Percentiles rank a stretch among this genome's conserved stretches.
These are phyloP conservation scores for Bruchidius siliquastri DNA, from an alignment of 2,888 invertebrate species.

Conservation along the genomic window DNA sequence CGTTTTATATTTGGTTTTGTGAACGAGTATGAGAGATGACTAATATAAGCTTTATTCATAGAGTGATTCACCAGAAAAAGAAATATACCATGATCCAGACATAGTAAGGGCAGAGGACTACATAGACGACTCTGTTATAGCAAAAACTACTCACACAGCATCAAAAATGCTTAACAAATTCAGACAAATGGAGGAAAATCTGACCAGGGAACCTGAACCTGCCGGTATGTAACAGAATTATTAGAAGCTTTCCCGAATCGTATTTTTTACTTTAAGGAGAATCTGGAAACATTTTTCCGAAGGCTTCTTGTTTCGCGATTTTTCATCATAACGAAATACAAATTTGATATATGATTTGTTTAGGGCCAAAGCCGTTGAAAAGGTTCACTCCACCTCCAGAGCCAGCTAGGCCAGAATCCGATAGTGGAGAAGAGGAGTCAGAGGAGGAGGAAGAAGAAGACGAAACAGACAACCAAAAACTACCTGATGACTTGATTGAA, in stretches of 20 bases:
- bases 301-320: no score
- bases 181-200: conserved; percentile 78
- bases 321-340: no score
- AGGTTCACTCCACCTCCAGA: conserved; percentile 88
- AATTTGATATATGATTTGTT: conserved; percentile 1
- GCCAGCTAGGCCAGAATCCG: conserved; percentile 39
- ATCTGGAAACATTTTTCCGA: no score
- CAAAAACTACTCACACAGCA: conserved; percentile 66
- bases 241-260: not conserved
- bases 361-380: conserved; percentile 75
- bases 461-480: conserved; percentile 43
- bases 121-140: conserved; percentile 51
- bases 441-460: conserved; percentile 43
- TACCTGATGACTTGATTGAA: conserved; percentile 40
- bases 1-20: no score
- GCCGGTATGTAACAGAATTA: conserved; percentile 31
- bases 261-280: no score
- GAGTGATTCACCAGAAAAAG: conserved; percentile 66
- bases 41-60: conserved; percentile 32
- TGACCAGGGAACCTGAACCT: conserved; percentile 49
- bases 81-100: conserved; percentile 68
- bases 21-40: no score
- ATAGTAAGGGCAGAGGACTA: conserved; percentile 61
- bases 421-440: conserved; percentile 44
- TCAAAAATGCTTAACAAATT: conserved; percentile 85